Evolutionary conservation across 1,140 invertebrate species (phyloP), one percentile per base, ranked within the genome.

Genomic region (Monomorium pharaonis): DNA sequence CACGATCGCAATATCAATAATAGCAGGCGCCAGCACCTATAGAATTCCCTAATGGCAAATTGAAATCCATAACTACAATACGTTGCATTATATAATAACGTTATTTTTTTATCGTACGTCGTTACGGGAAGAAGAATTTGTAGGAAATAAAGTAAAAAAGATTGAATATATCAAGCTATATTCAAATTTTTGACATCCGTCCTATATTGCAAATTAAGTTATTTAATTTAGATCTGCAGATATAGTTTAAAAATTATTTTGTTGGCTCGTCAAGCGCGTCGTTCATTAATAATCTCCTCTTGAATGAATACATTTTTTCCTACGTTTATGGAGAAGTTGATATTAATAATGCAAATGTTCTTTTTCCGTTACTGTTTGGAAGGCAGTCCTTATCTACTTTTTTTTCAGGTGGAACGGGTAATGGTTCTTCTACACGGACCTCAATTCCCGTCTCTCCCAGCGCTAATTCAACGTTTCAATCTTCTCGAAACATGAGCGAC

Each of bases 1-100:
- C 78, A 44, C 24, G 67, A 81, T 72, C 24, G 51, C 51, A 58
- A 81, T 70, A 83, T 72, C 51, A 33, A 83, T 83, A 74, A 83
- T 74, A 74, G 18, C 51, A 30, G 24, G 67, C 37, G 67, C 78
- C 37, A 81, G 14, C 63, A 42, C 21, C 37, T 44, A 5, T 44
- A 80, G 21, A 70, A 58, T 60, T 74, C 27, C 12, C n/a, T 58
- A 58, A 74, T 27, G 49, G 1, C 21, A 44, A 72, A 83, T 83
- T 58, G 67, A 70, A 58, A 37, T 5, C 14, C 18, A 24, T 58
- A 33, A 67, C 24, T 27, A 16, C 54, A 47, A 21, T 24, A 58
- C 42, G 4, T 49, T 44, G n/a, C 18, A 14, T 18, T 44, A n/a
- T n/a, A n/a, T n/a, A n/a, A 44, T 30, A 12, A 16, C 4, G 42